These are phyloP conservation scores for Chiloscyllium punctatum DNA, from an alignment of 2,797 vertebrate genomes.

Conservation along the genomic window DNA sequence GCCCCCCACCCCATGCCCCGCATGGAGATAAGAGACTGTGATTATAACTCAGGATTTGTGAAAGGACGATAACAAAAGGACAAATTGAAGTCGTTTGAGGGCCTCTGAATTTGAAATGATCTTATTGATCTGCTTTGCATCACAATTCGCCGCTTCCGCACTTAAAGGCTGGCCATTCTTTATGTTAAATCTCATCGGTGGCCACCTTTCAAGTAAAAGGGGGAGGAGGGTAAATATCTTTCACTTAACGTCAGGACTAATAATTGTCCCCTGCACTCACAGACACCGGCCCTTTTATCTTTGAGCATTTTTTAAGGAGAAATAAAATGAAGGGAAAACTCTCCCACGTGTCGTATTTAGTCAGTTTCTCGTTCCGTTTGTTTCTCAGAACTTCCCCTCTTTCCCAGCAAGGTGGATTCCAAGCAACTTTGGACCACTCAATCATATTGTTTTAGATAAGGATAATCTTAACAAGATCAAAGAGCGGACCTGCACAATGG, in stretches of 20 bases:
- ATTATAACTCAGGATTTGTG: neutral
- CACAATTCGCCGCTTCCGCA: slow-evolving; percentile 22
- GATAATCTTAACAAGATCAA: neutral
- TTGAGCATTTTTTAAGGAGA: neutral
- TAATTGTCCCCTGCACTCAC: neutral
- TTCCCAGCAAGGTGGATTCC: neutral
- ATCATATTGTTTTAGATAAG: neutral
- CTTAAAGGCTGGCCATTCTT: neutral
- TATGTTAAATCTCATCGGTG: neutral
- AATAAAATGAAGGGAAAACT: neutral
- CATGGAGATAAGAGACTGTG: neutral
- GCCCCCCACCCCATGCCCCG: neutral
- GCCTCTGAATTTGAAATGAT: slow-evolving; percentile 35
- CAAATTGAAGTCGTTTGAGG: slow-evolving; percentile 25
- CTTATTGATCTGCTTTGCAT: slow-evolving; percentile 34
- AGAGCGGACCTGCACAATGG: neutral
- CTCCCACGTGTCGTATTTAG: neutral
- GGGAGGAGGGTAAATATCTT: neutral
- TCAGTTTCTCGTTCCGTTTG: neutral
- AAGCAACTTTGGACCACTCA: too few relatives aligned
- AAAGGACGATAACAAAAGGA: slow-evolving; percentile 16
- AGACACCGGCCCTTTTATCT: neutral
- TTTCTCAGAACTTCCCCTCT: neutral
- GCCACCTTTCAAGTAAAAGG: neutral
- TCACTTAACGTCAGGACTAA: neutral